Evolutionary conservation across 2,888 invertebrate species (phyloP).

Genomic region (Eupithecia vulgata): DNA sequence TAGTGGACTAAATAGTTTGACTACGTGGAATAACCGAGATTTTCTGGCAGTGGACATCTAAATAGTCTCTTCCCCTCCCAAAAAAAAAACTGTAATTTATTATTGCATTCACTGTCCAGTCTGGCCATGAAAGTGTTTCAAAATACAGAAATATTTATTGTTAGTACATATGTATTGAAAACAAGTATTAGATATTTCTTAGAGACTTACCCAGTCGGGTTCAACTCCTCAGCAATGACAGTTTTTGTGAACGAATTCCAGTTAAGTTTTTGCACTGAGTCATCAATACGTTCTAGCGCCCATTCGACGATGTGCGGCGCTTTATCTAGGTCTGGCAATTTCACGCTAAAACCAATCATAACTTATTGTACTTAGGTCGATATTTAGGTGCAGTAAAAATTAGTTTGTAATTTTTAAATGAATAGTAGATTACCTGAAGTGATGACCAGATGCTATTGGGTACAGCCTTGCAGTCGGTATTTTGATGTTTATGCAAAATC

Average conservation of each 20-base stretch:
- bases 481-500: conserved; percentile 70
- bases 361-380: too few species aligned
- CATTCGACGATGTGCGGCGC: conserved; percentile 75
- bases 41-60: too few species aligned
- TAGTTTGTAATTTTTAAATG: not conserved
- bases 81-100: too few species aligned
- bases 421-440: conserved; percentile 57
- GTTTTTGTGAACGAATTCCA: conserved; percentile 65
- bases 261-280: conserved; percentile 63
- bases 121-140: too few species aligned
- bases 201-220: conserved; percentile 65
- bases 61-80: not conserved
- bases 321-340: conserved; percentile 62
- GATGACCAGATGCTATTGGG: conserved; percentile 58
- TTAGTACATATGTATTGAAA: too few species aligned
- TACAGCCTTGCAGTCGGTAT: conserved; percentile 66
- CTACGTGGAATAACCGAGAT: too few species aligned
- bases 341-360: conserved; percentile 55
- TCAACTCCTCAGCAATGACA: conserved; percentile 67
- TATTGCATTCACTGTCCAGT: not conserved
- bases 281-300: conserved; percentile 68
- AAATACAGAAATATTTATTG: too few species aligned
- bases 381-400: not conserved
- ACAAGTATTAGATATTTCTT: not conserved
- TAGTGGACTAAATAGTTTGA: too few species aligned